Conservation (phyloP, 2,888 invertebrate genomes). For the Folsomia candida region DNA sequence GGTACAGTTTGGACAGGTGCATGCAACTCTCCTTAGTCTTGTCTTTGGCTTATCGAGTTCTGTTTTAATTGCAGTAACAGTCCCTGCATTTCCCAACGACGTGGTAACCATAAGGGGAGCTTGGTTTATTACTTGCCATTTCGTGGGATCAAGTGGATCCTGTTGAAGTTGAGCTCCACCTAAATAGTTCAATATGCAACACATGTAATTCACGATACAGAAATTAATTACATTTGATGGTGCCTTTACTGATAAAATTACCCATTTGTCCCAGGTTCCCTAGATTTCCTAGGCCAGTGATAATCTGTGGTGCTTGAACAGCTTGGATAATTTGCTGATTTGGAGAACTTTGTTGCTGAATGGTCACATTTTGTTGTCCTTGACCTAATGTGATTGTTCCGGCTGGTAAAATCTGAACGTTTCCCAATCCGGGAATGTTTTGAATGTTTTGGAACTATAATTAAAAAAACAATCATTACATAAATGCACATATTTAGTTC, state of each 20-base stretch:
- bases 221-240: too few relatives aligned
- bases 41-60: conserved; percentile 55
- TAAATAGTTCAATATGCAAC: too few relatives aligned
- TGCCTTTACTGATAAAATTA: too few relatives aligned
- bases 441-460: conserved; percentile 57
- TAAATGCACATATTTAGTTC: too few relatives aligned
- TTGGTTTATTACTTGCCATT: conserved; percentile 67
- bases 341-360: conserved; percentile 39
- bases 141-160: conserved; percentile 76
- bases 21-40: conserved; percentile 82
- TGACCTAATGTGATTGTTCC: conserved; percentile 57
- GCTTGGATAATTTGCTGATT: conserved; percentile 52
- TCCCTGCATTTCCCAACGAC: conserved; percentile 48
- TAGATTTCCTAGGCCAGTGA: conserved; percentile 36
- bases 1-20: conserved; percentile 95
- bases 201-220: background rate
- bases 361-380: conserved; percentile 46
- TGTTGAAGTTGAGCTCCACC: conserved; percentile 69
- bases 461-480: conserved; percentile 1
- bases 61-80: conserved; percentile 48
- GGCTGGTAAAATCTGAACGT: conserved; percentile 77
- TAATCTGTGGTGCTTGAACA: conserved; percentile 39
- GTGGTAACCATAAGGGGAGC: conserved; percentile 57
- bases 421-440: conserved; percentile 71
- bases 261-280: conserved; percentile 27